Percentiles rank a stretch among this genome's conserved stretches.
Conservation (phyloP, 2,888 invertebrate genomes). For the Meliscaeva auricollis region DNA sequence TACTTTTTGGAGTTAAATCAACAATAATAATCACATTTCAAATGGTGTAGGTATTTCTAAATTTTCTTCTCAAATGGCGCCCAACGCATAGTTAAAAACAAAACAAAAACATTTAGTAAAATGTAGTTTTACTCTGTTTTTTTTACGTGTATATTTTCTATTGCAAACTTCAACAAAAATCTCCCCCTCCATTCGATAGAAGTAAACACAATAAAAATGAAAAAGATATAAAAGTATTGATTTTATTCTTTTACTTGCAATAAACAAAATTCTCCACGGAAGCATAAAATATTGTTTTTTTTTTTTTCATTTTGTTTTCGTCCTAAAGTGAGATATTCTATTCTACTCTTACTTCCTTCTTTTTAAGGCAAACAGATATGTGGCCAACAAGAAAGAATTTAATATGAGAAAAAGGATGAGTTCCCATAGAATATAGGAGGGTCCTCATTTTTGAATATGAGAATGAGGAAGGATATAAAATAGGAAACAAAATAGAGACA, state of each 20-base stretch:
- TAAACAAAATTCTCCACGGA: constrained; percentile 61
- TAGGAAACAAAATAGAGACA: background rate
- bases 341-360: background rate
- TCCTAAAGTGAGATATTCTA: constrained; percentile 10
- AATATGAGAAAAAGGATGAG: constrained; percentile 28
- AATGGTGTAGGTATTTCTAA: too few species aligned
- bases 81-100: too few species aligned
- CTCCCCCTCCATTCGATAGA: constrained; percentile 26
- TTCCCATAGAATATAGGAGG: constrained; percentile 8
- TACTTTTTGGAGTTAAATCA: too few species aligned
- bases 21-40: too few species aligned
- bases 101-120: background rate
- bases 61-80: too few species aligned
- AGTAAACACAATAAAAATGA: constrained; percentile 61
- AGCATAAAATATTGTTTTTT: constrained; percentile 65
- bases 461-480: background rate
- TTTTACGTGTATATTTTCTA: background rate
- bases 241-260: constrained; percentile 59
- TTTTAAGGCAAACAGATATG: constrained; percentile 11
- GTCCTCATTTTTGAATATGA: background rate
- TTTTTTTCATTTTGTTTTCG: constrained; percentile 19
- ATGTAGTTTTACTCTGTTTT: background rate
- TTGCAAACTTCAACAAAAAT: constrained; percentile 24
- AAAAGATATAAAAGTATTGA: constrained; percentile 71
- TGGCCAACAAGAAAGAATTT: constrained; percentile 30